These are phyloP conservation scores for Corynorhinus townsendii DNA, from an alignment of 2,113 vertebrate genomes.

Conservation along the genomic window DNA sequence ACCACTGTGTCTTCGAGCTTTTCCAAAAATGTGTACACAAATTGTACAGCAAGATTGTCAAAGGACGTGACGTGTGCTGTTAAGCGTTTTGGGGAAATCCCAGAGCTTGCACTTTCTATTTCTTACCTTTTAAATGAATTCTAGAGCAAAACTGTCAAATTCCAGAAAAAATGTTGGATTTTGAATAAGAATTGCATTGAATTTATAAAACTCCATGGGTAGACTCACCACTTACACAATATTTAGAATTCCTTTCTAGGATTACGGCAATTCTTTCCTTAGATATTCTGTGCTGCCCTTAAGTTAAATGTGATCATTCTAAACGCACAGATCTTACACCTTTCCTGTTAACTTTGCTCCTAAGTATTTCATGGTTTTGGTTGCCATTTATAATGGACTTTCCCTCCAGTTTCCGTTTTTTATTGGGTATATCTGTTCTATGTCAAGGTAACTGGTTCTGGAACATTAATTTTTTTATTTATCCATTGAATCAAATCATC, in stretches of 20 bases:
- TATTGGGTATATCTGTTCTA: neutral
- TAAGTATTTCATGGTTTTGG: neutral
- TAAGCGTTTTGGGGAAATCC: neutral
- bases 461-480: conserved; percentile 31
- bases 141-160: neutral
- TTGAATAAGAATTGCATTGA: neutral
- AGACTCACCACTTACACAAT: neutral
- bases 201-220: neutral
- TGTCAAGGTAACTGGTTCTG: neutral
- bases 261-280: neutral
- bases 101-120: neutral
- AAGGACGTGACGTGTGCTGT: neutral
- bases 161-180: neutral
- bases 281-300: neutral
- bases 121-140: neutral
- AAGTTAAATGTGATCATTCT: neutral
- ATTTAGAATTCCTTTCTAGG: neutral
- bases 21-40: neutral
- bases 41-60: neutral
- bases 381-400: neutral
- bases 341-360: neutral
- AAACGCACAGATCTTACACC: neutral
- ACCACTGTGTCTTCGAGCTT: neutral
- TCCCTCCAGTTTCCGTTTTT: neutral
- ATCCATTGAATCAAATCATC: neutral